Evolutionary conservation across 2,797 vertebrate species (phyloP), one percentile per base, ranked within the genome.

Genomic region (Siniperca scherzeri): DNA sequence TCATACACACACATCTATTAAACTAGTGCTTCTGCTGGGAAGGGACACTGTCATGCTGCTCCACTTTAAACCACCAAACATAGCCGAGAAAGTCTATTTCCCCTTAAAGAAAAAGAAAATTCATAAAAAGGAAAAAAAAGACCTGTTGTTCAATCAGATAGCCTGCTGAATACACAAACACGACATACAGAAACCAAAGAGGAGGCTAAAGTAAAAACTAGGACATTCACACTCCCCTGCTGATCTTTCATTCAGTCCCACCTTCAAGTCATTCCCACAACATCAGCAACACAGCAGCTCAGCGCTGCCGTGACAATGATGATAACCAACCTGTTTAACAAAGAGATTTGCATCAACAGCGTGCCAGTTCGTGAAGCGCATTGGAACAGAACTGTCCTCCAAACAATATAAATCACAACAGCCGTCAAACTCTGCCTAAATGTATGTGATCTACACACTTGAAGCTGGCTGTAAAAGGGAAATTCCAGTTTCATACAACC

Each of bases 201-300:
- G 10, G 53, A 78, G 2, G 19, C 60, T 72, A 70, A 65, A 38
- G 2, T 17, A 19, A 44, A 79, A 91, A 88, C 61, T 88, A 70
- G 88, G 87, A 68, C 87, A 84, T 70, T 65, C 61, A 3, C 65
- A 38, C 22, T 78, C 80, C 33, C 73, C 46, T 30, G 82, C 44
- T 38, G 30, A 81, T 80, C 68, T 70, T n/a, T 77, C 65, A 67
- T 88, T 86, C 86, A 81, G 82, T 75, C 79, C 75, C 85, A 89
- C 74, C 55, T 86, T 80, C 27, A 57, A 68, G 70, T 85, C 76
- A 59, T 85, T 85, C 74, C 75, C 80, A 76, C 71, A 68, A 67
- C 82, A 89, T 85, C 85, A 84, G 61, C 74, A 56, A 17, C 86
- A 56, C 85, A 84, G 87, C 70, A 25, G 69, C 76, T 78, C 69